These are phyloP conservation scores for Paguma larvata DNA, from an alignment of 2,797 vertebrate genomes.

Conservation along the genomic window DNA sequence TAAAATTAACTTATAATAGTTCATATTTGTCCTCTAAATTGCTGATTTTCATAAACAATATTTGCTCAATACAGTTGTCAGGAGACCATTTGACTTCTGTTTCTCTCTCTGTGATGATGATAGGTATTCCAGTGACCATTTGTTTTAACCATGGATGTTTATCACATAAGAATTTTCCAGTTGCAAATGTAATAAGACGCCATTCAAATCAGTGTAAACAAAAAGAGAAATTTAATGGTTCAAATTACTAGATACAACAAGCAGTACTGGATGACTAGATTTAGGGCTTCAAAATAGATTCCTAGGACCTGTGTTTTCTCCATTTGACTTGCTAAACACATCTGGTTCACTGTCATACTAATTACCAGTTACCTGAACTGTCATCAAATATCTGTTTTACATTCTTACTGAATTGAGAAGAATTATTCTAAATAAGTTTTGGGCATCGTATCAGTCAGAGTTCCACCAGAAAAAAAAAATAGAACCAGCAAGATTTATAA, in stretches of 20 bases:
- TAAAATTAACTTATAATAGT: not conserved
- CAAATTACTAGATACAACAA: constrained; percentile 10
- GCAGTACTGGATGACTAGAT: not conserved
- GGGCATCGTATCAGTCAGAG: not conserved
- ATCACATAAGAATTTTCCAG: not conserved
- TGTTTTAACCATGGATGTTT: not conserved
- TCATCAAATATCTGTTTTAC: constrained; percentile 16
- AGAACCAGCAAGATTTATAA: not conserved
- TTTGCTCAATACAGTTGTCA: not conserved
- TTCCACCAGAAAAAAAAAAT: not conserved
- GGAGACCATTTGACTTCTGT: not conserved
- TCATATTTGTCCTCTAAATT: constrained; percentile 14
- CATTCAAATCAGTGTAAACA: not conserved
- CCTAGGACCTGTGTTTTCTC: not conserved
- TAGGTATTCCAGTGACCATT: not conserved
- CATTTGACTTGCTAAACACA: not conserved
- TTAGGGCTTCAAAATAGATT: not conserved
- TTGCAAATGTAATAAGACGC: not conserved
- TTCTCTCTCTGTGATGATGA: not conserved
- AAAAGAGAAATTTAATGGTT: not conserved
- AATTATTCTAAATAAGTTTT: not conserved
- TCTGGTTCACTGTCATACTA: constrained; percentile 37
- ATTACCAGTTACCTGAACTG: not conserved
- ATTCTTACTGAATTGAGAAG: not conserved
- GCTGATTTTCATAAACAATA: not conserved